Evolutionary conservation across 2,888 invertebrate genomes (phyloP).

Genomic region (Scaeva pyrastri): DNA sequence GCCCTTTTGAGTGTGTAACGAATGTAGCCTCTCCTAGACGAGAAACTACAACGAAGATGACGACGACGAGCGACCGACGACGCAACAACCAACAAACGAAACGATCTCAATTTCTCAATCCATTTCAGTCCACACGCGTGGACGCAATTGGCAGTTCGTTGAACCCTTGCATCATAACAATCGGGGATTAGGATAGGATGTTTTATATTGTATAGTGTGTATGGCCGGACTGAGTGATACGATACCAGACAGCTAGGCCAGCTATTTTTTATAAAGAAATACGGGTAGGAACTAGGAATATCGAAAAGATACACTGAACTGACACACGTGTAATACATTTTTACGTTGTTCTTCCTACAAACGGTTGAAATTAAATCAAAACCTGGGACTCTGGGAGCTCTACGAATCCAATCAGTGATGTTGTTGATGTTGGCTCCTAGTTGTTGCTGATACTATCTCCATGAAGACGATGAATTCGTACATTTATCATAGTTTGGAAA

Average conservation of each 20-base stretch:
- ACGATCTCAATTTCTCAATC: slow-evolving; percentile 57
- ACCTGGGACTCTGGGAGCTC: neutral
- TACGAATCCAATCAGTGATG: neutral
- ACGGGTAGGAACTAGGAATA: neutral
- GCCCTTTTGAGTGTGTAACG: slow-evolving; percentile 68
- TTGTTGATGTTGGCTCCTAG: neutral
- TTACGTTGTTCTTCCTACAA: neutral
- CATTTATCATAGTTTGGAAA: neutral
- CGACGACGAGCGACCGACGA: neutral
- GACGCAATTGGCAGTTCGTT: slow-evolving; percentile 74
- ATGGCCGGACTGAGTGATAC: slow-evolving; percentile 31
- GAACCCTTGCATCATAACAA: slow-evolving; percentile 67
- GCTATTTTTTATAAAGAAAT: neutral
- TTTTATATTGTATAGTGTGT: slow-evolving; percentile 43
- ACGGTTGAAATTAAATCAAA: slow-evolving; percentile 14
- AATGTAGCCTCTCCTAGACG: slow-evolving; percentile 57
- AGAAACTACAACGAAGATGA: neutral
- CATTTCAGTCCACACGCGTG: slow-evolving; percentile 72
- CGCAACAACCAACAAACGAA: slow-evolving; percentile 45
- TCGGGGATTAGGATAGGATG: slow-evolving; percentile 61
- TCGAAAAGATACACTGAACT: neutral
- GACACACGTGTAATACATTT: neutral
- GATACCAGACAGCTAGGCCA: slow-evolving; percentile 16
- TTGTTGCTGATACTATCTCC: neutral
- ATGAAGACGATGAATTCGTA: neutral